Evolutionary conservation across 2,113 vertebrate genomes (phyloP).

Genomic region (Calyptomena viridis): DNA sequence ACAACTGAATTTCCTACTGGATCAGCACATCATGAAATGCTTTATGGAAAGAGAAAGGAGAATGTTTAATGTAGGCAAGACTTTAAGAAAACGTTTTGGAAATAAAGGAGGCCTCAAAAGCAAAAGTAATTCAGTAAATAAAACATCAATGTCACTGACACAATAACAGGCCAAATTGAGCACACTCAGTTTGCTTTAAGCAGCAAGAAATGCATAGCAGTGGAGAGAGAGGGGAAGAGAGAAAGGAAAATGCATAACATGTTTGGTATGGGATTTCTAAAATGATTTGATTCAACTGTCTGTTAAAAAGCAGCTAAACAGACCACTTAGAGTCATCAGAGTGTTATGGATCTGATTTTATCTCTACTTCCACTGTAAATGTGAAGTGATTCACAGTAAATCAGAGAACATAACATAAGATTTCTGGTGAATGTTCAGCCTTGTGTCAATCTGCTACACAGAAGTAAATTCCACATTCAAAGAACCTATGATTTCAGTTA

Average conservation of each 20-base stretch:
- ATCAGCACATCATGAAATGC: conserved; percentile 12
- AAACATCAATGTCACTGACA: background rate
- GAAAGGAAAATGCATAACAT: background rate
- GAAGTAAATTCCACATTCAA: background rate
- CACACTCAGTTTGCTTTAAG: background rate
- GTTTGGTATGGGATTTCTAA: background rate
- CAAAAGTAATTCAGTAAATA: background rate
- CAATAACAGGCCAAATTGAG: background rate
- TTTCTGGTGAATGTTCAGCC: background rate
- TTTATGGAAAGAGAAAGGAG: conserved; percentile 4
- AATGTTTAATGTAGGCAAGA: background rate
- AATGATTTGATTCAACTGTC: background rate
- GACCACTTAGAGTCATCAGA: background rate
- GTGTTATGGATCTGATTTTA: background rate
- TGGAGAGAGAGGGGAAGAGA: background rate
- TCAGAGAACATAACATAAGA: background rate
- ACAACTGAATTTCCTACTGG: conserved; percentile 29
- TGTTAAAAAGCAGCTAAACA: background rate
- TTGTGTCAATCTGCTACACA: background rate
- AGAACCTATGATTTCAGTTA: background rate
- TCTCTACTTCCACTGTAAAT: background rate
- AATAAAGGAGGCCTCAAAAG: background rate
- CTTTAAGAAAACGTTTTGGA: background rate
- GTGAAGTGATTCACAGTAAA: background rate
- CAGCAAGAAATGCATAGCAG: background rate